Conservation (phyloP, 2,113 vertebrate genomes). For the Nymphicus hollandicus region DNA sequence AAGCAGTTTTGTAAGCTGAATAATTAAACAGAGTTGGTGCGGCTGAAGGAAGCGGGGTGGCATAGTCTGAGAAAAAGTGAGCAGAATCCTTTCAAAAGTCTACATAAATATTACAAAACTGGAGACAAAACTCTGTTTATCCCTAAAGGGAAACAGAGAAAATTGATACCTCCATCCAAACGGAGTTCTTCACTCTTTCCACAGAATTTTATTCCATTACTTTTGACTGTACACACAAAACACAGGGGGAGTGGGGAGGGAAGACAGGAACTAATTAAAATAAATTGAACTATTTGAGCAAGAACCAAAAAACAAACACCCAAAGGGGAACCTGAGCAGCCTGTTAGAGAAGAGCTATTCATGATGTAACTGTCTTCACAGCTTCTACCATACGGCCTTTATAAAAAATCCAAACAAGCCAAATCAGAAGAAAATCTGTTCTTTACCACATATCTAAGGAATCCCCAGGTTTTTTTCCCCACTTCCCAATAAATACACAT, state of each 20-base stretch:
- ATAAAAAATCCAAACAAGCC: not conserved
- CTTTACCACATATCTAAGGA: not conserved
- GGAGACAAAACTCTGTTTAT: not conserved
- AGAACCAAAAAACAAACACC: not conserved
- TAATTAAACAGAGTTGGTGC: not conserved
- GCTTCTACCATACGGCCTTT: not conserved
- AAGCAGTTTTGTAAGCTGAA: not conserved
- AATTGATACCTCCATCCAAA: not conserved
- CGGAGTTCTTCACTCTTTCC: not conserved
- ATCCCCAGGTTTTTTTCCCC: not conserved
- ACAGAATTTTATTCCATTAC: not conserved
- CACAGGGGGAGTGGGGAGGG: not conserved
- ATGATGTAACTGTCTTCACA: not conserved
- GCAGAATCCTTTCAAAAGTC: not conserved
- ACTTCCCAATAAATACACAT: not conserved
- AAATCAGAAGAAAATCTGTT: not conserved
- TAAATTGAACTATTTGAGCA: not conserved
- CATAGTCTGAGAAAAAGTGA: not conserved
- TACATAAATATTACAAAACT: constrained; percentile 5
- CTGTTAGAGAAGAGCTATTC: not conserved
- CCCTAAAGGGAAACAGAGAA: not conserved
- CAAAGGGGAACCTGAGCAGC: not conserved
- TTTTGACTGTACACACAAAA: not conserved
- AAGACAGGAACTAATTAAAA: not conserved
- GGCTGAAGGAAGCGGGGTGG: not conserved